These are phyloP conservation scores for Tyto alba DNA, from an alignment of 2,113 vertebrate genomes.

Conservation along the genomic window DNA sequence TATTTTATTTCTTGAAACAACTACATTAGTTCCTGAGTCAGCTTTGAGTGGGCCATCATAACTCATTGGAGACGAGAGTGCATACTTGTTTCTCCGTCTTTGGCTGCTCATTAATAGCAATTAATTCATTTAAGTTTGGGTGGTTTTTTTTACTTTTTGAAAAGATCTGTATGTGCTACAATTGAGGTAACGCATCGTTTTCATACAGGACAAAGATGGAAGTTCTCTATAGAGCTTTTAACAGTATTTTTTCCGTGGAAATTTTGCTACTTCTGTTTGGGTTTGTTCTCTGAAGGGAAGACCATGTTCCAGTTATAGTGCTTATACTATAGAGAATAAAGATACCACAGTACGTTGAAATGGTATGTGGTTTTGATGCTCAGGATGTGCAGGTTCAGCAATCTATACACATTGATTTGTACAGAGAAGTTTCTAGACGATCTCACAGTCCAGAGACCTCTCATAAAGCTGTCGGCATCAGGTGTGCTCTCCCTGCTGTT, in stretches of 20 bases:
- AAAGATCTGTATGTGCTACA: neutral
- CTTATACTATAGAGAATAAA: neutral
- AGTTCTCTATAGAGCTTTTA: neutral
- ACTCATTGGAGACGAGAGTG: neutral
- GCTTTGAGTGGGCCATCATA: neutral
- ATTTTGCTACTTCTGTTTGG: neutral
- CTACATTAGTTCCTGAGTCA: constrained; percentile 32
- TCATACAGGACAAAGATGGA: neutral
- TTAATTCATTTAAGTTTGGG: neutral
- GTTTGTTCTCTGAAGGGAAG: neutral
- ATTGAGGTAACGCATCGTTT: neutral
- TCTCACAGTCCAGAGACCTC: neutral
- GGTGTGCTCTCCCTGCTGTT: neutral
- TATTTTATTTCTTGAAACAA: constrained; percentile 38
- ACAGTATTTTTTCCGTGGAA: neutral
- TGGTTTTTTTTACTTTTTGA: neutral
- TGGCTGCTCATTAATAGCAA: neutral
- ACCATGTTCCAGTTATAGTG: neutral
- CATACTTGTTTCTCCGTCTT: neutral
- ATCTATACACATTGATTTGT: neutral
- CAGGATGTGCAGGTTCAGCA: neutral
- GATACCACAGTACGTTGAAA: neutral
- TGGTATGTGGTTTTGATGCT: neutral
- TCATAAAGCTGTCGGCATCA: neutral
- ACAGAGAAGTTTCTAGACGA: neutral